Conservation (phyloP, 2,797 vertebrate genomes). For the Lophotriccus pileatus region DNA sequence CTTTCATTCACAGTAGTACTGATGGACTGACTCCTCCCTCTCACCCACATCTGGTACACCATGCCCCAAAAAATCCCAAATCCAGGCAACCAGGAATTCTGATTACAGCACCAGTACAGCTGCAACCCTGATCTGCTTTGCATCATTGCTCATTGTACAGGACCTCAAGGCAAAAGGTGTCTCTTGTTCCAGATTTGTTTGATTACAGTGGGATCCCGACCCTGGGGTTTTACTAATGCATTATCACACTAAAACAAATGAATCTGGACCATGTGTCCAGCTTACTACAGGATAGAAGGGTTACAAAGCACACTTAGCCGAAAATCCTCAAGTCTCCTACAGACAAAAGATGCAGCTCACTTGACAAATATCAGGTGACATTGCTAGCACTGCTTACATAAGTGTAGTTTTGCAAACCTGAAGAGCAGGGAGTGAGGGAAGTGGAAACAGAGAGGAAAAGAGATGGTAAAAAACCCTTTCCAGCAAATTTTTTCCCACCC, state of each 20-base stretch:
- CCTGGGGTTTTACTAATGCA: background rate
- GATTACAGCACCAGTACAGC: background rate
- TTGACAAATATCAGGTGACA: background rate
- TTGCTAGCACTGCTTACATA: background rate
- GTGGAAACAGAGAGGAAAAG: background rate
- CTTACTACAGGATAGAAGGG: background rate
- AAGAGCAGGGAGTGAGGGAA: background rate
- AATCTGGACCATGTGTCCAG: background rate
- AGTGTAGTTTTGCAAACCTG: background rate
- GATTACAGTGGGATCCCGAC: background rate
- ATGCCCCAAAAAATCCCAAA: background rate
- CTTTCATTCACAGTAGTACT: background rate
- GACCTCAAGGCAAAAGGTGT: background rate
- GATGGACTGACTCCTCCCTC: background rate
- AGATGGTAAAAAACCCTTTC: background rate
- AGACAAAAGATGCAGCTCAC: background rate
- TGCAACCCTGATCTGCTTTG: background rate
- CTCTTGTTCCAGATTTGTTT: background rate
- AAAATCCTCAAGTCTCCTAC: background rate
- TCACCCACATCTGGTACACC: background rate
- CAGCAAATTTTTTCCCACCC: background rate
- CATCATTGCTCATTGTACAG: rapidly evolving
- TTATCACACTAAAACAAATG: background rate
- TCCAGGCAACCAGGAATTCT: background rate
- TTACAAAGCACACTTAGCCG: background rate